Evolutionary conservation across 2,888 invertebrate genomes (phyloP).

Genomic region (Leucophenga montana): DNA sequence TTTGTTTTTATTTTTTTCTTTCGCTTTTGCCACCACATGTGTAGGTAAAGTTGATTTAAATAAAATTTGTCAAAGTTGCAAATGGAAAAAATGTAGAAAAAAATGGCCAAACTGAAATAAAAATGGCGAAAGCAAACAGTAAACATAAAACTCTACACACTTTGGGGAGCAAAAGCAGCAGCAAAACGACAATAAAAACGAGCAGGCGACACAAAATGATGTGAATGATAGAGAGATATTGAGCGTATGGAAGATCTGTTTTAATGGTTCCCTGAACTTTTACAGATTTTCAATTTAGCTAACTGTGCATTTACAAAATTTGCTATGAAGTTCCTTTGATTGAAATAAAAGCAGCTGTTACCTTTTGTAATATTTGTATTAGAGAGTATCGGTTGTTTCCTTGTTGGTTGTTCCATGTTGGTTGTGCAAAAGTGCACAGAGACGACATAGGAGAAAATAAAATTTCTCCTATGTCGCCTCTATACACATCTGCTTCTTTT

Average conservation of each 20-base stretch:
- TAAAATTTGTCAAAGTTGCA: conserved; percentile 33
- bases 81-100: not conserved
- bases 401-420: no score
- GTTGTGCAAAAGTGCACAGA: no score
- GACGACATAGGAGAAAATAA: no score
- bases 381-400: no score
- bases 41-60: conserved; percentile 19
- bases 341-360: no score
- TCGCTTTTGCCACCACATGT: not conserved
- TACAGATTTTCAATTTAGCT: no score
- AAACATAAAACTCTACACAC: conserved; percentile 55
- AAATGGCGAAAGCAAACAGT: not conserved
- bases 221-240: conserved; percentile 10
- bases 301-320: no score
- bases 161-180: conserved; percentile 57
- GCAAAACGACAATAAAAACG: conserved; percentile 41
- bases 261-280: no score
- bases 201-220: not conserved
- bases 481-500: no score
- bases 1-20: not conserved
- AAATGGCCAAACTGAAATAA: not conserved
- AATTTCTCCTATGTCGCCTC: no score
- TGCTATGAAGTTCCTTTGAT: no score
- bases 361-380: no score
- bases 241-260: conserved; percentile 20